Base-by-base conservation (phyloP, 2,888 invertebrate genomes). In the Lasioglossum leucozonium region DNA sequence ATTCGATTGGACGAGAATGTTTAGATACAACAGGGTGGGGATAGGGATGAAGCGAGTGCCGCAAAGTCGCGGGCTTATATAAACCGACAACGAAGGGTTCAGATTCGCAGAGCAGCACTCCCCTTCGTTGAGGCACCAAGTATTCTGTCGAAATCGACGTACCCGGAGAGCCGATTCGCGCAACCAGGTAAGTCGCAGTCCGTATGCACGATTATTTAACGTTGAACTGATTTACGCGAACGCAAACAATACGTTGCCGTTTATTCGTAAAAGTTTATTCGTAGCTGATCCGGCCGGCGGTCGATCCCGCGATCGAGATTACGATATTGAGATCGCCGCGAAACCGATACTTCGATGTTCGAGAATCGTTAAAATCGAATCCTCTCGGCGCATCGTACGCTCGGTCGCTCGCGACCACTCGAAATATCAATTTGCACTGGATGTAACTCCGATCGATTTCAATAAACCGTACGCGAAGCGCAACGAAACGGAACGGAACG, bases 41-140 rank as follows among this genome's bases (percentile, higher is more conserved):
- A 82, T 82, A 78, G 87, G 86, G 90, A 86, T 82, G 86, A 89
- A 85, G 88, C 87, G 87, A 87, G 90, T 87, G 82, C 86, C 86
- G 91, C 87, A 83, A 92, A 92, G 87, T 91, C 90, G 92, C 91
- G 91, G 92, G 92, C 93, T 94, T 93, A 93, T 94, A 94, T 94
- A 94, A 94, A 94, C 93, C 86, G 82, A 87, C 91, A 86, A 86
- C 86, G 86, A 88, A 88, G 90, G 85, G 87, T 91, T 87, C 90
- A 85, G 86, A 51, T 79, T 90, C 92, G 89, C 94, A 94, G 92
- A 93, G 83, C 91, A 87, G 89, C 87, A 91, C 90, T 88, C 88
- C 89, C 88, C 91, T 91, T 90, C 89, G 88, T 77, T 81, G 87
- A 81, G 85, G 75, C 30, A 76, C 37, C 65, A 55, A 42, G 44